Evolutionary conservation across 2,888 invertebrate species (phyloP), one percentile per base, ranked within the genome.

Genomic region (Agrotis puta): DNA sequence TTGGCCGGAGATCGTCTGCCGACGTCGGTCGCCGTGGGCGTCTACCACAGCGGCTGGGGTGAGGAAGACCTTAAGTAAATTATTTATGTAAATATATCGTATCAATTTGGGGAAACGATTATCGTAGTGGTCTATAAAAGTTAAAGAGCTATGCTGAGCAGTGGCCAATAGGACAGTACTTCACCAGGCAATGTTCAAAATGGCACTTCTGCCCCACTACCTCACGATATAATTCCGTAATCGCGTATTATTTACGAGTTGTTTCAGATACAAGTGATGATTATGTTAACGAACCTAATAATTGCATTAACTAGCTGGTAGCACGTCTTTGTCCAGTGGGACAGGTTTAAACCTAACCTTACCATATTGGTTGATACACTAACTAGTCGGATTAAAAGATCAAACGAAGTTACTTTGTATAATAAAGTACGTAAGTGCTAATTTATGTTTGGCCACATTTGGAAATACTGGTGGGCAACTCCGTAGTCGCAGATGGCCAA

Each of bases 241-340:
- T 92, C 90, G 91, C 85, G 87, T 87, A 92, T 93, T 93, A 92
- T 94, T 93, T 92, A 91, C 92, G 90, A 92, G 88, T 74, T 73
- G 69, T 77, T 77, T 78, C 70, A 74, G 66, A 75, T 76, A 85
- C 81, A 78, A 79, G 69, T 79, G 83, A 85, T 76, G 84, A 83
- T 81, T 87, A 82, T 85, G 88, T 84, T 85, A 85, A 87, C 80
- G 78, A 82, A 80, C 50, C 48, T 77, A 77, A 83, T 84, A 81
- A 74, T 74, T 64, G 59, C 24, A 79, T 69, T 77, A 74, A 75
- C 84, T 71, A 71, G 73, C 51, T 22, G 27, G 18, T 47, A 59
- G 61, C 54, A 64, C 33, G 51, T 64, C 76, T 67, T 75, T 66
- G 80, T 77, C 48, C 14, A 54, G 48, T 14, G 24, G 22, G 51